Evolutionary conservation across 2,888 invertebrate species (phyloP).

Genomic region (Ornithoptera priamus): DNA sequence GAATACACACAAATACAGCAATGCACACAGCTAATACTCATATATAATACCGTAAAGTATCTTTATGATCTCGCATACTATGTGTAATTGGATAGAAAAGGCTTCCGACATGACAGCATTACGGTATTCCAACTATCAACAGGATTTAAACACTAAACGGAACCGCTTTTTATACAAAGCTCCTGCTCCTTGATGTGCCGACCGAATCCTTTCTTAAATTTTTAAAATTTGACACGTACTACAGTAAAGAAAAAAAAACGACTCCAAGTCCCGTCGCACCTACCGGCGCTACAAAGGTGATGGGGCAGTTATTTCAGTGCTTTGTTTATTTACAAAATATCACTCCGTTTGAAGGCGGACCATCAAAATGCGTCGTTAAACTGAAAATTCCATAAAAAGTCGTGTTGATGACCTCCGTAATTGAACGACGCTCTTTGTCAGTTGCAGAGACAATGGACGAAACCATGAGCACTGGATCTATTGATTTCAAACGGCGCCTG

Average conservation of each 20-base stretch:
- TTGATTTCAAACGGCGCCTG: constrained; percentile 48
- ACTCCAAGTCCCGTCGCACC: constrained; percentile 59
- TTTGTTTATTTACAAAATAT: constrained; percentile 80
- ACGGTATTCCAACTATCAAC: neutral
- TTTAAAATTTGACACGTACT: constrained; percentile 49
- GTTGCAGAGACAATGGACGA: constrained; percentile 75
- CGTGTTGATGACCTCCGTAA: constrained; percentile 79
- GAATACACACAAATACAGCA: constrained; percentile 13
- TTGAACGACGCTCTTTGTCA: constrained; percentile 69
- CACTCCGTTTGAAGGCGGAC: constrained; percentile 80
- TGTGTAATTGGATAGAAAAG: constrained; percentile 23
- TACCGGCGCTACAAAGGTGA: constrained; percentile 78
- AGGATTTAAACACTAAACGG: constrained; percentile 31
- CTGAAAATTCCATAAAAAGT: constrained; percentile 79
- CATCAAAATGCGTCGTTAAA: constrained; percentile 79
- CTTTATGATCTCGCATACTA: constrained; percentile 20
- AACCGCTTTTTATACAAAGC: constrained; percentile 34
- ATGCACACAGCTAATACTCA: constrained; percentile 15
- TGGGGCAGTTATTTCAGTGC: constrained; percentile 77
- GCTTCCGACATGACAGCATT: constrained; percentile 7
- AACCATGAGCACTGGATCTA: constrained; percentile 58
- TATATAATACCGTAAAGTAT: constrained; percentile 1
- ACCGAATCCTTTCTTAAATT: constrained; percentile 43
- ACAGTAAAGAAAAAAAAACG: constrained; percentile 47
- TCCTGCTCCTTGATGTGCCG: constrained; percentile 36